phyloP scores from a whole-genome alignment of 2,888 invertebrate species.

The Romanomermis culicivorax region DNA sequence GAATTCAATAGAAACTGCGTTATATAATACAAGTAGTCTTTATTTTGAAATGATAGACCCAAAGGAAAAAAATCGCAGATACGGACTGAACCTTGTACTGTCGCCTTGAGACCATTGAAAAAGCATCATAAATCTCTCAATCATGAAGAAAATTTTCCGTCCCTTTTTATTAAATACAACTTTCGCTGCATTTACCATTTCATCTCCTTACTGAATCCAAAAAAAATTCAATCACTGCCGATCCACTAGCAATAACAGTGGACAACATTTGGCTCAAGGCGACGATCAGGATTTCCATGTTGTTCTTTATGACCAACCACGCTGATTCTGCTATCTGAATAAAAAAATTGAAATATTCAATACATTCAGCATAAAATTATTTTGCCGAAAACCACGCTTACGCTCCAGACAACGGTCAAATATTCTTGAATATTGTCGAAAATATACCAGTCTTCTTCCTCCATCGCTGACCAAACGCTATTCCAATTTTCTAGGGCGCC shows the following conservation, averaged over 20 bases:
- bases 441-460: background rate
- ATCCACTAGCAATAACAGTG: conserved; percentile 8
- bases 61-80: too few species aligned
- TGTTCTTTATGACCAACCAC: background rate
- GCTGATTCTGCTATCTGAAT: conserved; percentile 2
- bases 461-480: background rate
- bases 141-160: too few species aligned
- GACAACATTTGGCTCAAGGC: conserved; percentile 1
- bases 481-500: background rate
- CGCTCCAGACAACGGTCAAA: background rate
- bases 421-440: conserved; percentile 3
- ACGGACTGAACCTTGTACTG: too few species aligned
- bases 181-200: too few species aligned
- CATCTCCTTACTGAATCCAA: conserved; percentile 9
- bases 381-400: background rate
- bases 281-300: conserved; percentile 6
- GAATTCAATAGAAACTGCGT: too few species aligned
- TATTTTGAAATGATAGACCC: too few species aligned
- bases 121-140: too few species aligned
- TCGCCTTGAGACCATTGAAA: too few species aligned
- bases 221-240: conserved; percentile 10
- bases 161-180: too few species aligned
- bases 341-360: conserved; percentile 4
- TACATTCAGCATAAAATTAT: conserved; percentile 1
- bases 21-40: too few species aligned